Evolutionary conservation across 2,113 vertebrate species (phyloP), one percentile per base, ranked within the genome.

Genomic region (Halcyon malimbica): DNA sequence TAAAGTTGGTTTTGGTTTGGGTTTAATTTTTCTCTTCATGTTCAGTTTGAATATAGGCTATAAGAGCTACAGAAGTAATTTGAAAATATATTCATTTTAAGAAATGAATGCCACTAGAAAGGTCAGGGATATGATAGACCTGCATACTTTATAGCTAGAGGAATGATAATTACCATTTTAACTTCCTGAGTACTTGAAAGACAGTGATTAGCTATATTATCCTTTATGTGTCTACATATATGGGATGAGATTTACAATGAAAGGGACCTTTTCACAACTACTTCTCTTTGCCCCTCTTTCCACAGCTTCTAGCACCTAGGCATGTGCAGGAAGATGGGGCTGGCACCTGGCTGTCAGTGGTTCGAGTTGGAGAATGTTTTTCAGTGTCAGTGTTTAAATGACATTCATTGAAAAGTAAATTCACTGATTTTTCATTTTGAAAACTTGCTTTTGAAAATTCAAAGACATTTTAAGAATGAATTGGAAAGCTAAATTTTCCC

Each of bases 111-210:
- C 23, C 35, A 46, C 41, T 68, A 54, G 63, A 80, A 81, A 83
- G n/a, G 28, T 82, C 57, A 63, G 63, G 37, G 37, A 17, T 82
- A 77, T 57, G 28, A 28, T 29, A 69, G 33, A 39, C 71, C 62
- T 82, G 14, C 60, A 41, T 90, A 37, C 15, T 48, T 84, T 70
- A 54, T 90, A 78, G 46, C 28, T 78, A 48, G 16, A 64, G 41
- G n/a, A 96, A 75, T 63, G 8, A 25, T 51, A 69, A 67, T 59
- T 88, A 46, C 51, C 41, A 11, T 90, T 89, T 86, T 81, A 82
- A 68, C 56, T 71, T 95, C 75, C 63, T 90, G 53, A 81, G 31
- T 91, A 91, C 75, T 96, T 96, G 91, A 96, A 96, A 95, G 76
- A 29, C 39, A 53, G 31, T 41, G 16, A 93, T 56, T 81, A 87